Conservation (phyloP, 2,888 invertebrate genomes). For the Glaucopsyche alexis region DNA sequence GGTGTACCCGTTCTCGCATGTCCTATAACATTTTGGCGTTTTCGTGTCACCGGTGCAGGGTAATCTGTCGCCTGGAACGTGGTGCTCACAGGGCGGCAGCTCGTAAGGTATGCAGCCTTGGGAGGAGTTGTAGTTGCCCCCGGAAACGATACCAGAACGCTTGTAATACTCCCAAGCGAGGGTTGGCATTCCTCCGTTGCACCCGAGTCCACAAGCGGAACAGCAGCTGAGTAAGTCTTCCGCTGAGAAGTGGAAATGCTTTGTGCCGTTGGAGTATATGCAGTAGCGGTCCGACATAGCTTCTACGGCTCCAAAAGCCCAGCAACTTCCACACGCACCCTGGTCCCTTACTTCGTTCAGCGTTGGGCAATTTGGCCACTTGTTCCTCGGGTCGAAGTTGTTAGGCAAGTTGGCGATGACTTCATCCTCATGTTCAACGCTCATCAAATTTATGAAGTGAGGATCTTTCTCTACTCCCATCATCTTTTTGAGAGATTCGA, state of each 20-base stretch:
- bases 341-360: constrained; percentile 91
- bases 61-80: constrained; percentile 88
- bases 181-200: constrained; percentile 88
- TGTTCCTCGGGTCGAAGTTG: constrained; percentile 88
- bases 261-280: constrained; percentile 87
- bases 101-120: constrained; percentile 94
- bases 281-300: constrained; percentile 95
- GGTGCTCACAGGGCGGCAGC: constrained; percentile 92
- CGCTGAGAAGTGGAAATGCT: constrained; percentile 88
- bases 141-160: constrained; percentile 90
- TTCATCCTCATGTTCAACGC: constrained; percentile 55
- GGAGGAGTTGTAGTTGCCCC: constrained; percentile 87
- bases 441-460: constrained; percentile 69
- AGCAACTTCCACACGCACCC: constrained; percentile 95
- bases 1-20: constrained; percentile 84
- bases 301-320: constrained; percentile 96
- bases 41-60: constrained; percentile 83
- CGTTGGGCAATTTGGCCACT: constrained; percentile 93
- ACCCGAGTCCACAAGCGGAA: constrained; percentile 86
- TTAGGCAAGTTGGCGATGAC: constrained; percentile 82
- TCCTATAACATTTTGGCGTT: constrained; percentile 89
- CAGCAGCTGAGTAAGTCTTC: constrained; percentile 93
- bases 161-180: constrained; percentile 95
- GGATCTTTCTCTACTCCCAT: constrained; percentile 86
- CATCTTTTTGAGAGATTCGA: constrained; percentile 82